Evolutionary conservation across 2,113 vertebrate species (phyloP).

Genomic region (Neodon shergylaensis): DNA sequence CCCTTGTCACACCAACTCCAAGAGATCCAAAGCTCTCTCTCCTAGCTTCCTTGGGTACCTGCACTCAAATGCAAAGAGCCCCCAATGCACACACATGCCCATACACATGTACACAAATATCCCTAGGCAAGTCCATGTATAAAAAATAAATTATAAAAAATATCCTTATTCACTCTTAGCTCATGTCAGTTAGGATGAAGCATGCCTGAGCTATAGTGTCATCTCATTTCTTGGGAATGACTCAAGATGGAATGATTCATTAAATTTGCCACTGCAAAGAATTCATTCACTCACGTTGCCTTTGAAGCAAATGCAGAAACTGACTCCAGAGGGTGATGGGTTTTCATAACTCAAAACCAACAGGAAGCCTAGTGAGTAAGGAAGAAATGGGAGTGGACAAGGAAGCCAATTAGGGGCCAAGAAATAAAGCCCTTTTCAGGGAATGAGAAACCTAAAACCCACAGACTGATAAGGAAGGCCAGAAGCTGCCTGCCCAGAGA

Average conservation of each 20-base stretch:
- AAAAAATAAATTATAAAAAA: neutral
- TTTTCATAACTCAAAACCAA: constrained; percentile 52
- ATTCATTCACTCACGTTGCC: neutral
- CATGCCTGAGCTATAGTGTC: neutral
- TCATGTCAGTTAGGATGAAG: neutral
- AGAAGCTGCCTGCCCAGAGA: constrained; percentile 43
- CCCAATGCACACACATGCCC: too few species aligned
- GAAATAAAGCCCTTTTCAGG: constrained; percentile 67
- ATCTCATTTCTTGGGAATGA: constrained; percentile 55
- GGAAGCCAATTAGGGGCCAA: constrained; percentile 57
- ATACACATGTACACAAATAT: neutral
- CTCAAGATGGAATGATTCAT: constrained; percentile 25
- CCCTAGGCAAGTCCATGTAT: neutral
- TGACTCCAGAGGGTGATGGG: neutral
- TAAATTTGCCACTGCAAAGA: constrained; percentile 19
- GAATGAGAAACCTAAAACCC: constrained; percentile 49
- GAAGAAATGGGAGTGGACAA: constrained; percentile 7
- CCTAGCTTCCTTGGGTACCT: neutral
- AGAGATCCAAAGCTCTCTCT: neutral
- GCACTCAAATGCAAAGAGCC: neutral
- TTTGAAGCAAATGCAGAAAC: constrained; percentile 45
- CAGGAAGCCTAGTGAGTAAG: constrained; percentile 53
- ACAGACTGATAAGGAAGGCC: constrained; percentile 63
- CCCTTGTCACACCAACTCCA: neutral
- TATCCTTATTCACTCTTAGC: neutral